Conservation (phyloP, 2,888 invertebrate genomes). For the Ypsolopha scabrella region DNA sequence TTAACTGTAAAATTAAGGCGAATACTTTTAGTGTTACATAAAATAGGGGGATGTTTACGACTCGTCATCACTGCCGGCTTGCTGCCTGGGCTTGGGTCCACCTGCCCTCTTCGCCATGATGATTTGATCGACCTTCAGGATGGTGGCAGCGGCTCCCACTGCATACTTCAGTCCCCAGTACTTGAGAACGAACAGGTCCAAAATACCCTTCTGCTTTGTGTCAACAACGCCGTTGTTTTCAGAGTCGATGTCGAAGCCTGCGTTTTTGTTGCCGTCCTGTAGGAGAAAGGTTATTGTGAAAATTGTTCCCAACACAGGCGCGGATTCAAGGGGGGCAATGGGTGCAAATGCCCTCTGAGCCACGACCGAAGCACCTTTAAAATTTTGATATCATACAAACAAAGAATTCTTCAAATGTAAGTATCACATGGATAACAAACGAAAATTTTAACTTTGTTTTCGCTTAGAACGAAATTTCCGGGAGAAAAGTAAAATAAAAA, state of each 20-base stretch:
- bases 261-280: conserved; percentile 80
- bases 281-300: not conserved
- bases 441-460: no score
- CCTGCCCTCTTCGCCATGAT: conserved; percentile 98
- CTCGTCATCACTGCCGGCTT: conserved; percentile 80
- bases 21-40: not conserved
- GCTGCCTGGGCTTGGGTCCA: conserved; percentile 87
- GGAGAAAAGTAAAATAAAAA: no score
- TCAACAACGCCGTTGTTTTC: conserved; percentile 80
- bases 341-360: no score
- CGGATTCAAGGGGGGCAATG: no score
- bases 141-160: conserved; percentile 91
- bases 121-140: conserved; percentile 95
- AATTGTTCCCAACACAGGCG: no score
- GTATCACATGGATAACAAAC: no score
- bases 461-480: no score
- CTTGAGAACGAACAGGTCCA: conserved; percentile 88
- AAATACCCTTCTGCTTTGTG: conserved; percentile 80
- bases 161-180: conserved; percentile 97
- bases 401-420: no score
- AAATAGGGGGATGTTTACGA: conserved; percentile 46
- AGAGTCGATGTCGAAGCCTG: conserved; percentile 91
- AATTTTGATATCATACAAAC: no score
- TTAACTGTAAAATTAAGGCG: not conserved
- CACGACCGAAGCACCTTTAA: no score